Base-by-base conservation (phyloP, 2,797 vertebrate genomes). In the Sparus aurata region DNA sequence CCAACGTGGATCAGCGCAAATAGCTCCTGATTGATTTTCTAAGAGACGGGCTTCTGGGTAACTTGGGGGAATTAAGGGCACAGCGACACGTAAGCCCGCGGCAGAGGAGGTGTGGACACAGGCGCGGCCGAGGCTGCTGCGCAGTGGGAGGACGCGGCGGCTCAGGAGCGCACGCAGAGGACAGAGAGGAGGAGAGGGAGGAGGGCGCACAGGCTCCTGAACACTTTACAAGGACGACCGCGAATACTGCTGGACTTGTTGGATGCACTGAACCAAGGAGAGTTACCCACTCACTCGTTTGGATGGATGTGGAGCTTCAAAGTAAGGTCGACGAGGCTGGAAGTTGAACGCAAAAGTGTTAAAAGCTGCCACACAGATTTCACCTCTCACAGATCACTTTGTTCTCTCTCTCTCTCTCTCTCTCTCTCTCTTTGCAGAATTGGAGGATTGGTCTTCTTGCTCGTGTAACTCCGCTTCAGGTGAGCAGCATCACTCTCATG, bases 21-120 rank as follows among this genome's bases (percentile, higher is more conserved):
- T 38, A 62, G 38, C 30, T 18, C n/a, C 1, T 60, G 73, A 52
- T 7, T 60, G 25, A 27, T 46, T 81, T 62, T 73, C 61, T 9
- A n/a, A 12, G 8, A 60, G 55, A 50, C 1, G 20, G 74, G 27
- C 60, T 84, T 85, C 87, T 87, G 15, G 13, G 80, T 86, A 83
- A 65, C 5, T 34, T 45, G 27, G 5, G 30, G 73, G 82, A 69
- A 76, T 84, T 85, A 81, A 69, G 52, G 62, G 30, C 66, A 23
- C 15, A 11, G 4, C 22, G 30, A 22, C 16, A 12, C 46, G 11
- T 50, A 61, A 69, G 2, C 69, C 23, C 11, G 64, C 17, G 55
- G 12, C 13, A 11, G 6, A 25, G 66, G 15, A 43, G 2, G 27
- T 9, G 23, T 41, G 18, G 49, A 34, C 50, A 12, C 2, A 41